Evolutionary conservation across 2,113 vertebrate species (phyloP), one percentile per base, ranked within the genome.

Genomic region (Arothron firmamentum): DNA sequence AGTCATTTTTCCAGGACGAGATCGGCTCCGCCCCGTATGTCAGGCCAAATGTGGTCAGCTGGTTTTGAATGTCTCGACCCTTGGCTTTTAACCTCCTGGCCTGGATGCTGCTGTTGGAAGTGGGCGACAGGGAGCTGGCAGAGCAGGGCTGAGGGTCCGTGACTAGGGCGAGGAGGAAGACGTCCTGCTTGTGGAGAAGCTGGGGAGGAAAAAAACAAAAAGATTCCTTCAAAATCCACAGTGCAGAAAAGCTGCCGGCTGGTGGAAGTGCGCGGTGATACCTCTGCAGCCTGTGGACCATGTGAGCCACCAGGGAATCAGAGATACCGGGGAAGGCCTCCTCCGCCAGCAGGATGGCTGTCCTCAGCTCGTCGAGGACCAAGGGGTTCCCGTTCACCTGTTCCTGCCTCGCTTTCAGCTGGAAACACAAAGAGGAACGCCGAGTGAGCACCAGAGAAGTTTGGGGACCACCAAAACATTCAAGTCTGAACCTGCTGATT

Each of bases 221-320:
- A n/a, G 6, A 47, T 17, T 16, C 3, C 2, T 38, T 38, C 34
- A 60, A 19, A 5, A 53, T 21, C 9, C 54, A 21, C 41, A 50
- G n/a, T 1, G 2, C 9, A 14, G 2, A 20, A 48, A 18, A 48
- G 18, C 3, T 1, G 6, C 2, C 13, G 43, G 43, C 13, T 16
- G 15, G 6, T 19, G 1, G 5, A n/a, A 19, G 12, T 58, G 17
- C 23, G 14, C 28, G 25, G 1, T 0, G 52, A 82, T 85, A 99
- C 97, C 96, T 95, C 88, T 97, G 94, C 59, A 99, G 91, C 82
- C 96, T 89, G 81, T 93, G 92, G 67, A 99, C 92, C 3, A 99
- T 95, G 67, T 95, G 91, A 7, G 92, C 89, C 74, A 99, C 94
- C 91, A 99, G 93, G 52, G 93, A 94, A 62, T 99, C 97, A 0